Evolutionary conservation across 2,797 vertebrate species (phyloP).

Genomic region (Poeciliopsis infans): DNA sequence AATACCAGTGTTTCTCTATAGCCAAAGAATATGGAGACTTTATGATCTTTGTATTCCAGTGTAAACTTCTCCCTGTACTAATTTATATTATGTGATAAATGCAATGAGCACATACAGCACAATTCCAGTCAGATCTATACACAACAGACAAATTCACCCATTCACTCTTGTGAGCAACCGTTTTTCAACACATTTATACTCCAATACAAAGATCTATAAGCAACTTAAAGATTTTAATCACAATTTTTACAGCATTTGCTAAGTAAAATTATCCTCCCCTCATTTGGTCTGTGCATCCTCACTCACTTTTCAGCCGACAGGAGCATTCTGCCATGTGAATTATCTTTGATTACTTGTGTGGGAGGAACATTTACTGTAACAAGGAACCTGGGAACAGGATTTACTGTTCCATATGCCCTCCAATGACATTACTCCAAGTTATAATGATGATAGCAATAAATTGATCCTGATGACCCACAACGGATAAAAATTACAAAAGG

Average conservation of each 20-base stretch:
- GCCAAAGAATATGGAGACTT: neutral
- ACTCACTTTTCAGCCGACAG: constrained; percentile 40
- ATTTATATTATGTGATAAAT: neutral
- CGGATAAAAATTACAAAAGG: constrained; percentile 46
- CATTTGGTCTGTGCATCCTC: constrained; percentile 29
- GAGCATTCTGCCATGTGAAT: constrained; percentile 56
- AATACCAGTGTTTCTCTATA: constrained; percentile 10
- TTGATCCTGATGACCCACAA: constrained; percentile 54
- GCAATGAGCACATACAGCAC: no score
- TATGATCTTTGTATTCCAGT: neutral
- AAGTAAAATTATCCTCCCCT: constrained; percentile 12
- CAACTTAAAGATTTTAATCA: neutral
- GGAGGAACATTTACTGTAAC: constrained; percentile 72
- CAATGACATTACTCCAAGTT: constrained; percentile 67
- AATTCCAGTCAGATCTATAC: neutral
- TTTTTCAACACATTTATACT: neutral
- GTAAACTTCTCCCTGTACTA: neutral
- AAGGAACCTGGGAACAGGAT: constrained; percentile 67
- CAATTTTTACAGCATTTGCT: neutral
- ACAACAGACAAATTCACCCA: neutral
- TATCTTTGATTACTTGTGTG: constrained; percentile 67
- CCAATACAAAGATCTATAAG: neutral
- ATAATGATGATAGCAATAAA: constrained; percentile 72
- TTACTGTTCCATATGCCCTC: constrained; percentile 68
- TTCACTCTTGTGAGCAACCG: no score